These are phyloP conservation scores for Ameiurus melas DNA, from an alignment of 2,113 vertebrate genomes.

Conservation along the genomic window DNA sequence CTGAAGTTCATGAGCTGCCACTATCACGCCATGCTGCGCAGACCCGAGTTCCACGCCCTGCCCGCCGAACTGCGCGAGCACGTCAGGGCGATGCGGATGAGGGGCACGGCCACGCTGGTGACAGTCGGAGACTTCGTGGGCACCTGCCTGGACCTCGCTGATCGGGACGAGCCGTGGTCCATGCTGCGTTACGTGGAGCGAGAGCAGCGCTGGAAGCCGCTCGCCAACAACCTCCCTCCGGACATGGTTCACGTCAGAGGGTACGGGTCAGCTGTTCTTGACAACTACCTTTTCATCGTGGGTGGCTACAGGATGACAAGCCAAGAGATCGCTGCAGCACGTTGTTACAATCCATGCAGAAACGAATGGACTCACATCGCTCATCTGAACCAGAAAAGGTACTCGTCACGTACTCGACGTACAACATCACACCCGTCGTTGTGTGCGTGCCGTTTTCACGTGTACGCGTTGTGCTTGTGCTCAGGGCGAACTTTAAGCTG, in stretches of 20 bases:
- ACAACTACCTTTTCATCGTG: slow-evolving; percentile 92
- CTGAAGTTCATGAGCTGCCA: slow-evolving; percentile 83
- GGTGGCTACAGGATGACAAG: slow-evolving; percentile 89
- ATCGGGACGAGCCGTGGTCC: slow-evolving; percentile 79
- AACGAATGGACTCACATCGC: slow-evolving; percentile 89
- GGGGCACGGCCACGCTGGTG: slow-evolving; percentile 81
- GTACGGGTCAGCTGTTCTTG: slow-evolving; percentile 82
- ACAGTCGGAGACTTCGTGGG: slow-evolving; percentile 83
- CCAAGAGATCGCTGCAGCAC: slow-evolving; percentile 89
- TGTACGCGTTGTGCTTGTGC: slow-evolving; percentile 3
- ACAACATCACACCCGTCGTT: neutral
- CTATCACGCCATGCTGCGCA: slow-evolving; percentile 85
- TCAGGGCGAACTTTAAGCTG: slow-evolving; percentile 94
- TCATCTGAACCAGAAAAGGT: slow-evolving; percentile 97
- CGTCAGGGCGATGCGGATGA: slow-evolving; percentile 81
- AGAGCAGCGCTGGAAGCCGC: slow-evolving; percentile 82
- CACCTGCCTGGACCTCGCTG: slow-evolving; percentile 69
- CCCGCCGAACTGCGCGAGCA: slow-evolving; percentile 71
- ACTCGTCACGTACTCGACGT: slow-evolving; percentile 21
- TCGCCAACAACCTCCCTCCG: slow-evolving; percentile 80
- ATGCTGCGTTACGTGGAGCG: slow-evolving; percentile 86
- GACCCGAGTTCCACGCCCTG: slow-evolving; percentile 76
- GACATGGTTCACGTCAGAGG: slow-evolving; percentile 88
- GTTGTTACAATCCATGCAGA: slow-evolving; percentile 90
- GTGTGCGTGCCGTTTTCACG: neutral